phyloP scores from a whole-genome alignment of 2,888 invertebrate species.

The Drosophila nigricruria region DNA sequence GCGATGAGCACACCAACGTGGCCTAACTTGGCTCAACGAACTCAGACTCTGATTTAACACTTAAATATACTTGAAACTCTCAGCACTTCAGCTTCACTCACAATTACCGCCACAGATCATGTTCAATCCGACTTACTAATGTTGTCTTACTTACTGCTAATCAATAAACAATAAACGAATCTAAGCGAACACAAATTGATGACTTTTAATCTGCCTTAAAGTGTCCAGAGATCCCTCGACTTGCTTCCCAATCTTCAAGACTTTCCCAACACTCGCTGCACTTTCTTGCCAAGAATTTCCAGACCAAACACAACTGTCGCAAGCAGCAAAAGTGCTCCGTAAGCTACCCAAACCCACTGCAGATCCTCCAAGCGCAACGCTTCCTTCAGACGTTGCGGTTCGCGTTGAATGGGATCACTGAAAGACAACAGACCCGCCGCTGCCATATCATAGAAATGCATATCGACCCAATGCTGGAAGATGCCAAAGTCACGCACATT shows the following conservation, averaged over 20 bases:
- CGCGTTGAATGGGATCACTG: constrained; percentile 44
- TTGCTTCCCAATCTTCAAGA: no score
- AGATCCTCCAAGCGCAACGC: constrained; percentile 54
- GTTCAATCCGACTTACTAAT: constrained; percentile 45
- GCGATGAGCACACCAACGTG: constrained; percentile 85
- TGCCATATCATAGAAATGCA: constrained; percentile 70
- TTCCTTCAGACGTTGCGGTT: constrained; percentile 1
- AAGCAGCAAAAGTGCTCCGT: constrained; percentile 29
- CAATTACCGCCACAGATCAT: constrained; percentile 54
- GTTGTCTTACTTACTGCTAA: constrained; percentile 24
- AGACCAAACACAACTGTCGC: constrained; percentile 36
- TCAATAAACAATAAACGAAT: constrained; percentile 50
- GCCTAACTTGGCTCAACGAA: constrained; percentile 75
- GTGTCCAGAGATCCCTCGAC: background rate
- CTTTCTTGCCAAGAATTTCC: constrained; percentile 26
- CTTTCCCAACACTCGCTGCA: no score
- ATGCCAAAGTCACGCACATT: constrained; percentile 58
- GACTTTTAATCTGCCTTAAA: no score
- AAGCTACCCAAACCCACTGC: constrained; percentile 59
- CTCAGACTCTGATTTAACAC: constrained; percentile 37
- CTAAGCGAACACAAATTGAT: constrained; percentile 6
- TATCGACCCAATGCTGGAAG: constrained; percentile 55
- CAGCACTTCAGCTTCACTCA: constrained; percentile 20
- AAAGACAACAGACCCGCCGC: constrained; percentile 56
- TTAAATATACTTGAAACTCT: constrained; percentile 17